Conservation (phyloP, 2,797 vertebrate species). For the Molossus alvarezi region DNA sequence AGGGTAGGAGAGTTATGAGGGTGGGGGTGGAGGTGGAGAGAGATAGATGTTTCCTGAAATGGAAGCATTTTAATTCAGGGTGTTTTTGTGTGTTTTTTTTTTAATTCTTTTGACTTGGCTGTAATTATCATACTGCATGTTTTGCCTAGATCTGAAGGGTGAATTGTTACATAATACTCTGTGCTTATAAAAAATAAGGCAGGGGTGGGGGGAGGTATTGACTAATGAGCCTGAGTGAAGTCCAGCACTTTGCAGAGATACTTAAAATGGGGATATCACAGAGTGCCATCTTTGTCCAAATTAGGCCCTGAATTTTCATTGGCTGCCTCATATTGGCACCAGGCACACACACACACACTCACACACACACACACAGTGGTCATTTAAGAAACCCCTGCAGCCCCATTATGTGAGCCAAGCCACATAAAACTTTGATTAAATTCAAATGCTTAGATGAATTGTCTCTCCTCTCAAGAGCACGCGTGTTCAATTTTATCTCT, state of each 20-base stretch:
- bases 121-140: slow-evolving; percentile 65
- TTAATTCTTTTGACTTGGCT: slow-evolving; percentile 58
- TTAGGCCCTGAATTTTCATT: slow-evolving; percentile 16
- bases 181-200: slow-evolving; percentile 4
- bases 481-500: slow-evolving; percentile 41
- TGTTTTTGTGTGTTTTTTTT: neutral
- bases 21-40: slow-evolving; percentile 2
- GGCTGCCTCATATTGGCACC: neutral
- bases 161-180: slow-evolving; percentile 76
- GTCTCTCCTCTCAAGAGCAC: slow-evolving; percentile 48
- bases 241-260: slow-evolving; percentile 39
- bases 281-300: slow-evolving; percentile 17
- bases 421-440: slow-evolving; percentile 72
- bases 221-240: slow-evolving; percentile 28
- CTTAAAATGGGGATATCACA: slow-evolving; percentile 47
- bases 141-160: slow-evolving; percentile 70
- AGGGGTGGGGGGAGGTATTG: neutral
- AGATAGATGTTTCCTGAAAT: slow-evolving; percentile 70
- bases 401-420: slow-evolving; percentile 39
- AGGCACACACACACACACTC: neutral
- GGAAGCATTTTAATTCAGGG: slow-evolving; percentile 58
- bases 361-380: neutral
- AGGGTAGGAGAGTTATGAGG: neutral
- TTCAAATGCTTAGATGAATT: slow-evolving; percentile 50
- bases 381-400: neutral